Base-by-base conservation (phyloP, 2,888 invertebrate genomes). In the Galerucella pusilla region DNA sequence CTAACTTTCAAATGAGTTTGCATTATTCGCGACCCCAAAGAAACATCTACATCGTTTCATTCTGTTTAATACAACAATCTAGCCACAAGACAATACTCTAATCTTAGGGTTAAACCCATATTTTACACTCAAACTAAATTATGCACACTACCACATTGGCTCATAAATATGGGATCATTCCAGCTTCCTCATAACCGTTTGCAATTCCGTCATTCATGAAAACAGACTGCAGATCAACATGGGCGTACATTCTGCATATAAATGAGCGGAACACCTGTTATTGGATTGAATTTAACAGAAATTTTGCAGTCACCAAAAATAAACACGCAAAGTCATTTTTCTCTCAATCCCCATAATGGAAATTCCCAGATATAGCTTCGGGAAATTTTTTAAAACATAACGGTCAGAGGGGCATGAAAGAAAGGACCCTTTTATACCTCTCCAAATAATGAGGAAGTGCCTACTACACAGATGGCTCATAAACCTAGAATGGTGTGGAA, bases 11-110 rank as follows among this genome's bases (percentile, higher is more conserved):
- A 71, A 71, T 65, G 59, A 66, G 66, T 66, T 71, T 71, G 66
- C 59, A 46, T 66, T 71, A 71, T 71, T 71, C n/a, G 52, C 57
- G 5, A 16, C 65, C 65, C 71, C 65, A 59, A 71, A 71, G 65
- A 65, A 66, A 71, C 52, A 45, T 61, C 61, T 28, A 28, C 52
- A 69, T 61, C 69, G 65, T 59, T 66, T 54, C 65, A 28, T 71
- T 46, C 14, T 71, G 65, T 67, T 72, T 66, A 66, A 66, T 60
- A 60, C 60, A 72, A 66, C 72, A 67, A 72, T 42, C 70, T 65
- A 71, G 64, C 67, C 72, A 72, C 72, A 72, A 72, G 66, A 72
- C 72, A 72, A 72, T 71, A 71, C 71, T 65, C 57, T 71, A 71
- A 66, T 71, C 54, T 72, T 14, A 71, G 60, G 72, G 72, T 67